phyloP scores from a whole-genome alignment of 2,113 vertebrate genomes.

The Colinus virginianus region DNA sequence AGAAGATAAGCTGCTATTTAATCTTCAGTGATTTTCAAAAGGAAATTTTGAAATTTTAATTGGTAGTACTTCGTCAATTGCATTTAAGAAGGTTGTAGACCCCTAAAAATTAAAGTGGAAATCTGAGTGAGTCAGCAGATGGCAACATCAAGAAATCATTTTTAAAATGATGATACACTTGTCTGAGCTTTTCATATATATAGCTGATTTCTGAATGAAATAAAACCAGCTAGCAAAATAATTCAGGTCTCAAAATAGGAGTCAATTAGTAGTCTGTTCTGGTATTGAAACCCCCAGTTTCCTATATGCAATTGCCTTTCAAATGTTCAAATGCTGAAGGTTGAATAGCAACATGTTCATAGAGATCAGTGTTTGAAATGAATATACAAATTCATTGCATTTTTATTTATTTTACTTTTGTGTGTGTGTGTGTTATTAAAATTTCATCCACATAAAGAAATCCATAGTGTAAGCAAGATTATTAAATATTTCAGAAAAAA shows the following conservation, averaged over 20 bases:
- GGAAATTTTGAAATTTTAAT: background rate
- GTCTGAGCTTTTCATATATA: background rate
- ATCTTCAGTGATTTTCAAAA: background rate
- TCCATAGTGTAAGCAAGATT: constrained; percentile 29
- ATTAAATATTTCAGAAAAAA: constrained; percentile 44
- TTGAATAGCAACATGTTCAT: constrained; percentile 30
- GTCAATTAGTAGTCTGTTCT: constrained; percentile 40
- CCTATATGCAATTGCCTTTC: constrained; percentile 47
- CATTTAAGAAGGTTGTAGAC: background rate
- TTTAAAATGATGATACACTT: background rate
- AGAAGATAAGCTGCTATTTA: background rate
- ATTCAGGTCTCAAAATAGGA: background rate
- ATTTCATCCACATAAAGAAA: constrained; percentile 22
- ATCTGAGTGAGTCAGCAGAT: background rate
- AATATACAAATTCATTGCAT: background rate
- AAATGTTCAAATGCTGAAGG: constrained; percentile 39
- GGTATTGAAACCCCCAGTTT: constrained; percentile 7
- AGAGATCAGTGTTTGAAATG: constrained; percentile 21
- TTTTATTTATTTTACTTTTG: no score
- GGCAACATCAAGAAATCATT: background rate
- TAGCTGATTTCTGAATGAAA: constrained; percentile 13
- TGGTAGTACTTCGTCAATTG: background rate
- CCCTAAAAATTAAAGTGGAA: background rate
- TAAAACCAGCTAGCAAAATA: background rate
- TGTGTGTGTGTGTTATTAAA: no score